Base-by-base conservation (phyloP, 1,140 invertebrate species). In the Pinna nobilis region DNA sequence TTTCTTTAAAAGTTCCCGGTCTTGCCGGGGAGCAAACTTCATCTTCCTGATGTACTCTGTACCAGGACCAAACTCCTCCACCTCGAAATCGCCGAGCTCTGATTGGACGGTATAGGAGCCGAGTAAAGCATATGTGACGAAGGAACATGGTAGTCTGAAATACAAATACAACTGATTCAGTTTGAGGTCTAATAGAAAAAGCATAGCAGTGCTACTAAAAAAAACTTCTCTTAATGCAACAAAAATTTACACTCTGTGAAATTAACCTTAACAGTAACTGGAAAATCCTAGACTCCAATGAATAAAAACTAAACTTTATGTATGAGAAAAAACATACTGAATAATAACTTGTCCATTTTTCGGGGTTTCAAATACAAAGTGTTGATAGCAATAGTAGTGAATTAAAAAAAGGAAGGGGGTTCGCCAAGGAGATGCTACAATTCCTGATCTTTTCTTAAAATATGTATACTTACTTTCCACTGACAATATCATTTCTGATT, bases 101-200 rank as follows among this genome's bases (percentile, higher is more conserved):
- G 97, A 97, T 89, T 99, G 98, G 33, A 98, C 97, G 57, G 98
- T 92, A 89, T 98, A 99, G 11, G 97, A 98, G 4, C 98, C 98
- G 20, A 99, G 91, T 33, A 99, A 91, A 0, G 97, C 97, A 86
- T 99, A 95, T 3, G 98, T 99, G 7, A 98, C 96, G 88, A 97
- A 97, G 2, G 97, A 98, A 88, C 97, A 99, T 0, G 97, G 97
- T 70, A 99, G 91, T 63, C 97, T 93, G 63, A 68, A 90, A 80
- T 71, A 47, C 2, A 23, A 25, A 25, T 20, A 47, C 15, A 18
- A 47, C 15, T 47, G 20, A 20, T 18, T 18, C 2, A 47, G 3
- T 18, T 18, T 3, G 2, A 47, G 2, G 3, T 18, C 15, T 18
- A 47, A 47, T 18, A 18, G 20, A 18, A 47, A 47, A 47, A 18